phyloP scores from a whole-genome alignment of 2,888 invertebrate genomes.

The Coenonympha glycerion region DNA sequence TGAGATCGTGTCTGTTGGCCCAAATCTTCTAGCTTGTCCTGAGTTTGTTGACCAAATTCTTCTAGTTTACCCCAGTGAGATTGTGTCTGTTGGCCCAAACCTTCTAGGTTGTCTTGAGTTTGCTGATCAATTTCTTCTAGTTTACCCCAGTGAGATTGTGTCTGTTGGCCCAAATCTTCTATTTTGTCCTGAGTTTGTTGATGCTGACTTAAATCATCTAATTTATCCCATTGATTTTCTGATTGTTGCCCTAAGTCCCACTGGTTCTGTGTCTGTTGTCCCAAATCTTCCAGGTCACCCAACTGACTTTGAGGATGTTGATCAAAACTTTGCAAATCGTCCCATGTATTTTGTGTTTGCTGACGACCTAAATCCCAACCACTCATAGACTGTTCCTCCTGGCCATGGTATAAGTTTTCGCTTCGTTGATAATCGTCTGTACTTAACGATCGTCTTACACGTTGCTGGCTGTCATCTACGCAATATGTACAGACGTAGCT shows the following conservation, averaged over 20 bases:
- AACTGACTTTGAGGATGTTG: slow-evolving; percentile 35
- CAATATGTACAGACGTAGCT: slow-evolving; percentile 37
- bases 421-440: slow-evolving; percentile 31
- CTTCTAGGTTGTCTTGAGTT: slow-evolving; percentile 35
- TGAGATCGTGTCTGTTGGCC: slow-evolving; percentile 41
- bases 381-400: slow-evolving; percentile 34
- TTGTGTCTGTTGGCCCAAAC: slow-evolving; percentile 42
- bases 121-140: slow-evolving; percentile 38
- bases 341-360: slow-evolving; percentile 35
- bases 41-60: slow-evolving; percentile 37
- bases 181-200: slow-evolving; percentile 32
- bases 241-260: slow-evolving; percentile 35
- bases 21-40: slow-evolving; percentile 36
- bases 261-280: slow-evolving; percentile 37
- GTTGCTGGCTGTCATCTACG: slow-evolving; percentile 48
- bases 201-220: slow-evolving; percentile 31
- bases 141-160: slow-evolving; percentile 31
- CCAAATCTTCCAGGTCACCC: slow-evolving; percentile 34
- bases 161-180: slow-evolving; percentile 35
- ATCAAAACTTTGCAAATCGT: slow-evolving; percentile 1
- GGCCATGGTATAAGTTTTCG: slow-evolving; percentile 23
- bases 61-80: slow-evolving; percentile 32
- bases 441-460: slow-evolving; percentile 51
- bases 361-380: slow-evolving; percentile 33
- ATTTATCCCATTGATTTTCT: slow-evolving; percentile 28